phyloP scores from a whole-genome alignment of 2,888 invertebrate species.

The Hydrotaea cyrtoneurina region DNA sequence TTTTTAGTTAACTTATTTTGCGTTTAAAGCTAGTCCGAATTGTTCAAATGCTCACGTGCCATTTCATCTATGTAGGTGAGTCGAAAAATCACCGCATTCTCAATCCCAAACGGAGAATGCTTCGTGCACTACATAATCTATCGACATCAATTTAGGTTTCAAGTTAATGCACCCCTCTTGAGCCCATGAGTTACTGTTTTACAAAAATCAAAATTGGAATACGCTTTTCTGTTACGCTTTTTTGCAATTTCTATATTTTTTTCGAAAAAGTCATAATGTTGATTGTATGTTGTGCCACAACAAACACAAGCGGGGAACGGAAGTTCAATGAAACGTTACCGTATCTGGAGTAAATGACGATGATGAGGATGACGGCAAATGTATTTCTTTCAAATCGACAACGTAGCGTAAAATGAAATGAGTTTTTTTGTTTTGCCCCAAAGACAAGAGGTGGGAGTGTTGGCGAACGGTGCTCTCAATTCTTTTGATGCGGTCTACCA shows the following conservation, averaged over 20 bases:
- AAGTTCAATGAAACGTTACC: constrained; percentile 64
- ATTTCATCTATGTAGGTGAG: too few species aligned
- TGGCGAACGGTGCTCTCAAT: constrained; percentile 34
- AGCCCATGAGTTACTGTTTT: too few species aligned
- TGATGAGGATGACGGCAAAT: constrained; percentile 32
- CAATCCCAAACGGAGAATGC: too few species aligned
- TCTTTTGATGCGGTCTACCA: constrained; percentile 67
- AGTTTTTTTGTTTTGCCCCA: constrained; percentile 42
- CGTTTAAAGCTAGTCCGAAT: too few species aligned
- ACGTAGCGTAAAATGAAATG: constrained; percentile 61
- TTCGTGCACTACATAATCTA: too few species aligned
- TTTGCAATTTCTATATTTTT: background rate
- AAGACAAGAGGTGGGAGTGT: constrained; percentile 39
- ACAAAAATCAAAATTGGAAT: too few species aligned
- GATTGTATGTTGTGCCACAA: constrained; percentile 61
- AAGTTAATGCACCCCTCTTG: too few species aligned
- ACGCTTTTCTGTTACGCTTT: too few species aligned
- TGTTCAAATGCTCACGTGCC: too few species aligned
- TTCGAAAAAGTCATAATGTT: constrained; percentile 61
- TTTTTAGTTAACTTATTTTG: too few species aligned
- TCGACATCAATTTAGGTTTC: too few species aligned
- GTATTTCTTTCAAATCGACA: constrained; percentile 47
- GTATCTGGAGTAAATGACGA: constrained; percentile 35
- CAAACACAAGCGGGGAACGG: constrained; percentile 44
- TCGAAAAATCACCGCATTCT: too few species aligned